Evolutionary conservation across 2,888 invertebrate species (phyloP).

Genomic region (Acanthoscelides obtectus): DNA sequence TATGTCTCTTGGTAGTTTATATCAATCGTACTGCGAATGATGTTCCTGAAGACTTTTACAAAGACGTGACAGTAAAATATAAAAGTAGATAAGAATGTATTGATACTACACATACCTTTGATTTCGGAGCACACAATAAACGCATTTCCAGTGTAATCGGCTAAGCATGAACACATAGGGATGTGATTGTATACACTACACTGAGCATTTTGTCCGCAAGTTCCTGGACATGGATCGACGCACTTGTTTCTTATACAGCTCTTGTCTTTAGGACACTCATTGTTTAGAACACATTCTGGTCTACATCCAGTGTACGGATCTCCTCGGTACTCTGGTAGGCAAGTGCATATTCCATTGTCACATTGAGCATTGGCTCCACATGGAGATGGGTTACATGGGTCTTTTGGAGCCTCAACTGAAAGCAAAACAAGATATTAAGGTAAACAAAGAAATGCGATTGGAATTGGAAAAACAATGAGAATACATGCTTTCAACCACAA

Average conservation of each 20-base stretch:
- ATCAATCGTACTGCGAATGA: too few species aligned
- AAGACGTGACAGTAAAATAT: too few species aligned
- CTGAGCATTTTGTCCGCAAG: conserved; percentile 68
- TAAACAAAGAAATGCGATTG: too few species aligned
- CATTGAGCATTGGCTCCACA: conserved; percentile 72
- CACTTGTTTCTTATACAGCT: conserved; percentile 72
- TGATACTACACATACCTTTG: background rate
- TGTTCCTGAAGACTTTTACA: too few species aligned
- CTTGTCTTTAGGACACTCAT: conserved; percentile 63
- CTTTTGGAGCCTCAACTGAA: conserved; percentile 16
- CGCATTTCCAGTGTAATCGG: conserved; percentile 52
- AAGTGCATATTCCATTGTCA: conserved; percentile 64
- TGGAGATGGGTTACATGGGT: conserved; percentile 65
- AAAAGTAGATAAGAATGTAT: background rate
- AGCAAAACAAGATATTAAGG: background rate
- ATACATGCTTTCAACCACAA: too few species aligned
- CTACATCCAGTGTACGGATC: conserved; percentile 69
- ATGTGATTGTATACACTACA: conserved; percentile 72
- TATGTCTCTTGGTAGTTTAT: too few species aligned
- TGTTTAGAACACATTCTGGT: conserved; percentile 68
- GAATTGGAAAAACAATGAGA: too few species aligned
- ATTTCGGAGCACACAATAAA: conserved; percentile 48
- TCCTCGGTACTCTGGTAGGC: conserved; percentile 63
- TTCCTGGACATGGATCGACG: conserved; percentile 65
- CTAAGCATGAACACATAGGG: conserved; percentile 71